Conservation (phyloP, 2,888 invertebrate genomes). For the Craniophora ligustri region DNA sequence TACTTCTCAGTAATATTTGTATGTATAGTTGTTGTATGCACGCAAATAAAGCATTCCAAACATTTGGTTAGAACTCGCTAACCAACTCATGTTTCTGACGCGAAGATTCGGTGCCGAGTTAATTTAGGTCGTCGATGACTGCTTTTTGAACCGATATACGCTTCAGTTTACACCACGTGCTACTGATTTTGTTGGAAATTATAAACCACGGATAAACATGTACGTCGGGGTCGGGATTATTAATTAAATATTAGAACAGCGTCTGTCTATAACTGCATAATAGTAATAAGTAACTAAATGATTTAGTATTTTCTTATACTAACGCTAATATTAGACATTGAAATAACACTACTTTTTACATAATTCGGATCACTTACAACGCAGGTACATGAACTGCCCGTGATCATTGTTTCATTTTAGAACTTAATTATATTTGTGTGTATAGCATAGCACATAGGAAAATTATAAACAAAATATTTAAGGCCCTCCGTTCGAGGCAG, state of each 20-base stretch:
- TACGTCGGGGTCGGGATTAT: conserved; percentile 32
- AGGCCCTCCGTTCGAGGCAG: not conserved
- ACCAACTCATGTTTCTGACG: conserved; percentile 65
- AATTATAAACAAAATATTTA: conserved; percentile 1
- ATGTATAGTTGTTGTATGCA: conserved; percentile 72
- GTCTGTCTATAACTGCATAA: conserved; percentile 19
- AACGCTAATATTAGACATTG: too few relatives aligned
- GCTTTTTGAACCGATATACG: conserved; percentile 61
- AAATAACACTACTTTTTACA: too few relatives aligned
- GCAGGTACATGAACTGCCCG: too few relatives aligned
- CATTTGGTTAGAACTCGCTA: conserved; percentile 71
- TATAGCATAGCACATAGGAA: not conserved
- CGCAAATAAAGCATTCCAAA: conserved; percentile 72
- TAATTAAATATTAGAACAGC: conserved; percentile 19
- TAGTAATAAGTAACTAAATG: too few relatives aligned
- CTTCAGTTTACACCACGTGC: conserved; percentile 50
- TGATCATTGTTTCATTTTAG: too few relatives aligned
- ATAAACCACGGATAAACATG: conserved; percentile 8
- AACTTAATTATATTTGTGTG: conserved; percentile 10
- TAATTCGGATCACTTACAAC: too few relatives aligned
- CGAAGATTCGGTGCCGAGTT: conserved; percentile 61
- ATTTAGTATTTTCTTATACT: too few relatives aligned
- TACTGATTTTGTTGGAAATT: conserved; percentile 41
- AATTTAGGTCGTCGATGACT: conserved; percentile 61
- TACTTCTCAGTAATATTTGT: conserved; percentile 73